These are phyloP conservation scores for Pseudolaguvia tuberculata DNA, from an alignment of 2,113 vertebrate genomes.

Conservation along the genomic window DNA sequence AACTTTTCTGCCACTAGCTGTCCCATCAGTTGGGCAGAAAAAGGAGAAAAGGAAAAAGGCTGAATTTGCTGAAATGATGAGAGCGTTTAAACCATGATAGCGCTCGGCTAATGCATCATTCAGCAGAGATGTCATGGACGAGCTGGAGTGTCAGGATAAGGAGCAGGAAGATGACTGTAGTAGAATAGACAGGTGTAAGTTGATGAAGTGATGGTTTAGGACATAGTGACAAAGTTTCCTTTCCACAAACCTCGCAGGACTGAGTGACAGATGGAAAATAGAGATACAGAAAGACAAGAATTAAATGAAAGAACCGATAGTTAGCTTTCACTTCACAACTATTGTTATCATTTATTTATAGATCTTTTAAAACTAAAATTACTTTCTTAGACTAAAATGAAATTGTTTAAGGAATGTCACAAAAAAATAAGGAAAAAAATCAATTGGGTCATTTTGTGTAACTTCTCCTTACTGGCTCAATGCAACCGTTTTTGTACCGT, in stretches of 20 bases:
- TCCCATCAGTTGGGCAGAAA: conserved; percentile 69
- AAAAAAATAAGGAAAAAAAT: neutral
- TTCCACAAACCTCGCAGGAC: conserved; percentile 41
- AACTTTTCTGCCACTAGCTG: conserved; percentile 72
- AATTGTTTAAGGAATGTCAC: neutral
- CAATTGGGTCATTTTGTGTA: neutral
- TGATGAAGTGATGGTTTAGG: conserved; percentile 56
- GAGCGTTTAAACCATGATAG: conserved; percentile 71
- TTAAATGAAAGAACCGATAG: neutral
- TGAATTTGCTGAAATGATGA: conserved; percentile 75
- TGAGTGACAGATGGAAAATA: conserved; percentile 17
- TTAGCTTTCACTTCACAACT: neutral
- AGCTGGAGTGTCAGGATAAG: conserved; percentile 52
- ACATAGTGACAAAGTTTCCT: conserved; percentile 52
- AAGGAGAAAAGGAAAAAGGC: conserved; percentile 53
- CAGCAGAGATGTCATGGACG: conserved; percentile 59
- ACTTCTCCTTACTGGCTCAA: neutral
- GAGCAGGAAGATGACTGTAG: conserved; percentile 53
- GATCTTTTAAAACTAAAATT: too few species aligned
- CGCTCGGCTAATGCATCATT: conserved; percentile 63
- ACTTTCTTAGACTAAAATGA: too few species aligned
- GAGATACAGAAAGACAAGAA: conserved; percentile 26
- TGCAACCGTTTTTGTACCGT: neutral
- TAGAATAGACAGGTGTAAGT: conserved; percentile 43
- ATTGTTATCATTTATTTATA: neutral